These are phyloP conservation scores for Brachymystax lenok DNA, from an alignment of 2,797 vertebrate species.

Conservation along the genomic window DNA sequence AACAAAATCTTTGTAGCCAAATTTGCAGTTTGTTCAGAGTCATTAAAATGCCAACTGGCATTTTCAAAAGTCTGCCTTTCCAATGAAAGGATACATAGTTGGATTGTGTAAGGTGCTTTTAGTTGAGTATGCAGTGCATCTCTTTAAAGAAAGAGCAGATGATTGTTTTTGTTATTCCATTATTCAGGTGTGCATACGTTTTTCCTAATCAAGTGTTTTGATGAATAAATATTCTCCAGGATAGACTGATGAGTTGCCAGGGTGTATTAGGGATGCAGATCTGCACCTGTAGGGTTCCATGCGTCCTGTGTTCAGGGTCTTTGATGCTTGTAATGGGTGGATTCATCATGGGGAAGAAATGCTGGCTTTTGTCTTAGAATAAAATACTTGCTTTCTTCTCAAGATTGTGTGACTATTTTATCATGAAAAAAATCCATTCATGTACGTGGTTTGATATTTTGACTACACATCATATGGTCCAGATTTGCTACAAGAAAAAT, in stretches of 20 bases:
- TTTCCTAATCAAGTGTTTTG: neutral
- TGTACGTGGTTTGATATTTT: neutral
- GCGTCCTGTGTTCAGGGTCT: neutral
- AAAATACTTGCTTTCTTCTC: neutral
- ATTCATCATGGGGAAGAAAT: neutral
- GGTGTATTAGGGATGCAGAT: slow-evolving; percentile 4
- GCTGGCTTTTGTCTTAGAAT: neutral
- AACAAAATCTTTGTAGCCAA: neutral
- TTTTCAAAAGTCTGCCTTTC: neutral
- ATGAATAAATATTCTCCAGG: slow-evolving; percentile 4
- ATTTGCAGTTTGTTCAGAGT: neutral
- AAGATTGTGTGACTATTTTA: neutral
- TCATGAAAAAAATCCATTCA: neutral
- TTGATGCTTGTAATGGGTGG: neutral
- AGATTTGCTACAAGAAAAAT: neutral
- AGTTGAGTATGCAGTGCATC: neutral
- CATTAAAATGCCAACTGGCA: too few relatives aligned
- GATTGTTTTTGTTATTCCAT: slow-evolving; percentile 3
- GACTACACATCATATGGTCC: neutral
- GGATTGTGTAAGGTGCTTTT: neutral
- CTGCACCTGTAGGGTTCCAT: slow-evolving; percentile 13
- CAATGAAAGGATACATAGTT: neutral
- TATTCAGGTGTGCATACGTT: neutral
- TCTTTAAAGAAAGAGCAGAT: neutral
- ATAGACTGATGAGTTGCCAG: neutral